Conservation (phyloP, 2,888 invertebrate genomes). For the Sarcophaga subvicina region DNA sequence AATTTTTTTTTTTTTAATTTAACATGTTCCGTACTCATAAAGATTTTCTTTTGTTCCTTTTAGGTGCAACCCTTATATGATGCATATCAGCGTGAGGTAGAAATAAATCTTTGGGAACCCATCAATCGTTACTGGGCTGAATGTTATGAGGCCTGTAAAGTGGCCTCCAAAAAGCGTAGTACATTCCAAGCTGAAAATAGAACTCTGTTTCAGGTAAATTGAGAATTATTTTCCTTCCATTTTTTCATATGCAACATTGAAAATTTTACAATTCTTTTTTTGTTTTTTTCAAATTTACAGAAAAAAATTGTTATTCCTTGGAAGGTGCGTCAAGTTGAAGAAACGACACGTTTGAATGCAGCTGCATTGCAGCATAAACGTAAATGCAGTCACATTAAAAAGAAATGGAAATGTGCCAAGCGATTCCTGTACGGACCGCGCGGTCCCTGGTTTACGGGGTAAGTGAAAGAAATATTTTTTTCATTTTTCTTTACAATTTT, state of each 20-base stretch:
- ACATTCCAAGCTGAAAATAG: slow-evolving; percentile 84
- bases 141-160: slow-evolving; percentile 85
- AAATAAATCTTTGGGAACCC: slow-evolving; percentile 82
- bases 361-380: slow-evolving; percentile 82
- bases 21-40: background rate
- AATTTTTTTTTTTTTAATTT: background rate
- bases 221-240: background rate
- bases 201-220: slow-evolving; percentile 83
- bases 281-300: slow-evolving; percentile 75
- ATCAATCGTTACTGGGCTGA: slow-evolving; percentile 85
- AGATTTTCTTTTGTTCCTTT: slow-evolving; percentile 63
- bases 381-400: slow-evolving; percentile 82
- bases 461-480: slow-evolving; percentile 71
- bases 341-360: slow-evolving; percentile 83
- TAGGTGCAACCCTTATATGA: slow-evolving; percentile 84
- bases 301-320: slow-evolving; percentile 83
- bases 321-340: slow-evolving; percentile 82
- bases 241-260: background rate
- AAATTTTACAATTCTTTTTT: slow-evolving; percentile 4
- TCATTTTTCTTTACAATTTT: background rate
- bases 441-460: slow-evolving; percentile 82
- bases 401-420: slow-evolving; percentile 84
- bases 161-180: slow-evolving; percentile 83
- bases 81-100: slow-evolving; percentile 83
- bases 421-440: slow-evolving; percentile 83